Base-by-base conservation (phyloP, 1,140 invertebrate genomes). In the Patella vulgata region DNA sequence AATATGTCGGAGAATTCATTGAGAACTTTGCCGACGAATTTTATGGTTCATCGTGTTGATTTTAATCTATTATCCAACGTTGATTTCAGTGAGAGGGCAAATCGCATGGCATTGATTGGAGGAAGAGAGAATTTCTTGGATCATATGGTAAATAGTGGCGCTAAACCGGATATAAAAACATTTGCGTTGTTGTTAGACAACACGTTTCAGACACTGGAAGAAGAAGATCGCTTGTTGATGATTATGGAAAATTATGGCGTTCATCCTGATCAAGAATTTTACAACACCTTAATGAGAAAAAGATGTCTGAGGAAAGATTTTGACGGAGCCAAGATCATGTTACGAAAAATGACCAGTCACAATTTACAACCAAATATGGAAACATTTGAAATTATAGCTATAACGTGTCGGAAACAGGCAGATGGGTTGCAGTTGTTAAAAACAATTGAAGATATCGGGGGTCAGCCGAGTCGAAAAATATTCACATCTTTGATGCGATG, bases 271-370 rank as follows among this genome's bases (percentile, higher is more conserved):
- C 88, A 92, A 39, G 89, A 89, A 76, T 94, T 96, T 78, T 94
- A 89, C 70, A 97, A 96, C 82, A 88, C 91, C 78, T 82, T 96
- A 17, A 95, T 97, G 50, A 93, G 91, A 74, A 92, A 89, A 76
- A 86, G 92, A 55, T 89, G 88, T 74, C 82, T 89, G 60, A 83
- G 91, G 68, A 82, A 81, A 52, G 88, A 92, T 74, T 90, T 89
- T 79, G 81, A 87, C 54, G 84, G 80, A 74, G 92, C 90, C 27
- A 87, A 88, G 88, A 82, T 86, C 59, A 88, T 93, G 6, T 81
- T 91, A 30, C 61, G 84, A 31, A 82, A 90, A 50, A 89, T 96
- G 59, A 84, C 87, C 63, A 75, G 87, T 48, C 71, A 85, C 11
- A 83, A 85, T 55, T 75, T 94, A 17, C 82, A 84, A 42, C 89